These are phyloP conservation scores for Enhydra lutris DNA, from an alignment of 2,113 vertebrate species.

Conservation along the genomic window DNA sequence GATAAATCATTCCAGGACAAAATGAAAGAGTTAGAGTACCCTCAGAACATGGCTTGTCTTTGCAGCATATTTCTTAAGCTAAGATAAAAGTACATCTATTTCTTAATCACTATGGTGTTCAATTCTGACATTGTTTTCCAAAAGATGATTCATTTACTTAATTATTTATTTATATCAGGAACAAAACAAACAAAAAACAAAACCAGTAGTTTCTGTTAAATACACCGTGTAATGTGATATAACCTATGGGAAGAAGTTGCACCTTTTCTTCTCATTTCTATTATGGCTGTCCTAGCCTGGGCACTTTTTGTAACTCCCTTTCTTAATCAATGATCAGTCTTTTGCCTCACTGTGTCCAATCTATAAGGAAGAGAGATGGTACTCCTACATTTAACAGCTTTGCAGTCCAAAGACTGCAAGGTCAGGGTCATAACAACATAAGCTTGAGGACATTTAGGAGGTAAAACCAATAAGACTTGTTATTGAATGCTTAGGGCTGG, in stretches of 20 bases:
- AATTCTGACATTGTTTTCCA: constrained; percentile 35
- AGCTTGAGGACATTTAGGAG: neutral
- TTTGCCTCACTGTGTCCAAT: neutral
- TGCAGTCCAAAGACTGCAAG: neutral
- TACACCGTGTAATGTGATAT: neutral
- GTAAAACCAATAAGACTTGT: neutral
- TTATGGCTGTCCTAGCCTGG: neutral
- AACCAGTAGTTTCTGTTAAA: neutral
- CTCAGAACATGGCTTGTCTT: constrained; percentile 66
- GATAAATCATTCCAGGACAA: constrained; percentile 50
- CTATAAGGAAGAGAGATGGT: neutral
- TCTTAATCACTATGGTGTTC: neutral
- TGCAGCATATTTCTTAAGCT: constrained; percentile 54
- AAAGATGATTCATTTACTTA: neutral
- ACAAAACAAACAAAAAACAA: neutral
- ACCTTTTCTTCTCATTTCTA: neutral
- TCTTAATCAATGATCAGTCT: neutral
- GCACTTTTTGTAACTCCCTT: neutral
- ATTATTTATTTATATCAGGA: neutral
- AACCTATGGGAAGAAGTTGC: neutral
- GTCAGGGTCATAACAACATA: neutral
- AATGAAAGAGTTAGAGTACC: constrained; percentile 48
- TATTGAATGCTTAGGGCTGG: neutral
- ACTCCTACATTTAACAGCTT: neutral
- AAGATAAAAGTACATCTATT: constrained; percentile 37